Conservation (phyloP, 2,888 invertebrate genomes). For the Drosophila pegasa region DNA sequence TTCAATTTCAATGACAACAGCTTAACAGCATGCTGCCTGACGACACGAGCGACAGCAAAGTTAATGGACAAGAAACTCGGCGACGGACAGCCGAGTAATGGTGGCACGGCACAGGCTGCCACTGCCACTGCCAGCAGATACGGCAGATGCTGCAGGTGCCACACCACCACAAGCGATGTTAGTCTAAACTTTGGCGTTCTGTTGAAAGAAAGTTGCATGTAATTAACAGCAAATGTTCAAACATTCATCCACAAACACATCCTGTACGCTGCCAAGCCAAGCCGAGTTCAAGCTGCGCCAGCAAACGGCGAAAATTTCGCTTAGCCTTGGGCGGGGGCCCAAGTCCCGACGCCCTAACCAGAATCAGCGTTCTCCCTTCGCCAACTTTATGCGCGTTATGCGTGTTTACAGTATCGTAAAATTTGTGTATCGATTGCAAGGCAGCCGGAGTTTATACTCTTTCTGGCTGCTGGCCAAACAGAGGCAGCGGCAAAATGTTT, state of each 20-base stretch:
- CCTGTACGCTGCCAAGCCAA: neutral
- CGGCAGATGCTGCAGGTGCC: slow-evolving; percentile 18
- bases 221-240: slow-evolving; percentile 74
- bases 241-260: slow-evolving; percentile 33
- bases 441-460: slow-evolving; percentile 23
- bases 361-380: slow-evolving; percentile 8
- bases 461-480: slow-evolving; percentile 44
- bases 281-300: slow-evolving; percentile 21
- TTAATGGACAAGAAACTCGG: slow-evolving; percentile 73
- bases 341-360: neutral
- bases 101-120: slow-evolving; percentile 14
- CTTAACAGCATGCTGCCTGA: slow-evolving; percentile 69
- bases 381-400: slow-evolving; percentile 68
- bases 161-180: slow-evolving; percentile 24
- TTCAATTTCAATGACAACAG: slow-evolving; percentile 76
- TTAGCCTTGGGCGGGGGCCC: too few species aligned
- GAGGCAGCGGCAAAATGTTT: slow-evolving; percentile 46
- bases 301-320: slow-evolving; percentile 42
- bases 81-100: slow-evolving; percentile 14
- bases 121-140: neutral
- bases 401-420: slow-evolving; percentile 80
- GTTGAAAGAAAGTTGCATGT: slow-evolving; percentile 71
- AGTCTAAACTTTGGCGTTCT: slow-evolving; percentile 54
- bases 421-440: slow-evolving; percentile 74
- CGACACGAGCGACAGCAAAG: slow-evolving; percentile 55